phyloP scores from a whole-genome alignment of 2,888 invertebrate species.

The Scrobipalpa atriplicella region DNA sequence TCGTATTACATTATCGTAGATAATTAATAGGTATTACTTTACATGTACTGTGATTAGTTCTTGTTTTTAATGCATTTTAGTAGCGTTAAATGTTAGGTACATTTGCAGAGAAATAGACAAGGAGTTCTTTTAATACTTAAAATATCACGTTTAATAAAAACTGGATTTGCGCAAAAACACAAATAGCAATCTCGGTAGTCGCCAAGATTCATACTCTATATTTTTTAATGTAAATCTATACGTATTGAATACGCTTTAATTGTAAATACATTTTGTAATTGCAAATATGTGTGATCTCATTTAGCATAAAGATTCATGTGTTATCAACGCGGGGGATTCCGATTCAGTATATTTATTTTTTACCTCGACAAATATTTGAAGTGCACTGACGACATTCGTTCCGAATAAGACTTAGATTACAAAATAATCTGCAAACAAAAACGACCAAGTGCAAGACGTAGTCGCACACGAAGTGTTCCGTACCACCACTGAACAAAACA shows the following conservation, averaged over 20 bases:
- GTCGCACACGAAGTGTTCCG: no score
- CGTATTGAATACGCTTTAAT: no score
- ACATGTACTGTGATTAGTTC: neutral
- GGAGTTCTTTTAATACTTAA: neutral
- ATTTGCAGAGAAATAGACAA: neutral
- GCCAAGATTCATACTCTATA: no score
- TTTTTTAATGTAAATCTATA: no score
- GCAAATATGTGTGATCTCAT: no score
- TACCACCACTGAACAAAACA: no score
- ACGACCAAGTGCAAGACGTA: no score
- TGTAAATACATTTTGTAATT: no score
- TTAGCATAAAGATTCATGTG: no score
- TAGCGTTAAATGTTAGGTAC: neutral
- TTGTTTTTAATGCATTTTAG: constrained; percentile 7
- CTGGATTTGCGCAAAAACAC: neutral
- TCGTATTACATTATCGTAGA: neutral
- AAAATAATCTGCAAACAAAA: constrained; percentile 59
- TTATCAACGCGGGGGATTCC: neutral
- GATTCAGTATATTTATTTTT: constrained; percentile 17
- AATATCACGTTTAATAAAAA: neutral
- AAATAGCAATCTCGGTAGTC: no score
- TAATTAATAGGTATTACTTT: constrained; percentile 6
- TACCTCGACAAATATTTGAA: constrained; percentile 36
- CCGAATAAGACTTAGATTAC: constrained; percentile 57
- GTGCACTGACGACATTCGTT: constrained; percentile 49